phyloP scores from a whole-genome alignment of 2,113 vertebrate species.

The Brachypodius melanocephalos region DNA sequence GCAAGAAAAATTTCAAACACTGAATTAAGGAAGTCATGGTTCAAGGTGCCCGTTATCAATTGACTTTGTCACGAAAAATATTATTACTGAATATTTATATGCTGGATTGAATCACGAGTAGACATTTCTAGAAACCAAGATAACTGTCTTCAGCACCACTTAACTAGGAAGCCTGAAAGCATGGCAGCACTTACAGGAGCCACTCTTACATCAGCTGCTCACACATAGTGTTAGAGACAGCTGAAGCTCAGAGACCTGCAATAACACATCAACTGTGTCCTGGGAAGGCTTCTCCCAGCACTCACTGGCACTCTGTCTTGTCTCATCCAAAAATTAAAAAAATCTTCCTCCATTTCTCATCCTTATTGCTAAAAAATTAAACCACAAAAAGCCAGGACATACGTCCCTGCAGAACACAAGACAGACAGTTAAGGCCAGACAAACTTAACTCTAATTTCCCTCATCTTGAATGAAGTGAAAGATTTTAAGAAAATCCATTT shows the following conservation, averaged over 20 bases:
- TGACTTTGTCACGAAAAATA: neutral
- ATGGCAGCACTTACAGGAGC: neutral
- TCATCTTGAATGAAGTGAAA: neutral
- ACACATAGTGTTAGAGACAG: rapidly evolving
- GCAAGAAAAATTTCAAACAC: neutral
- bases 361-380: neutral
- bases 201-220: rapidly evolving
- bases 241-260: neutral
- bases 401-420: neutral
- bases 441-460: neutral
- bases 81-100: neutral
- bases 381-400: neutral
- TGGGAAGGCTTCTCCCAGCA: neutral
- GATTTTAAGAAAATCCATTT: neutral
- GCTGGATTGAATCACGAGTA: neutral
- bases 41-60: neutral
- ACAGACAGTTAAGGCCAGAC: neutral
- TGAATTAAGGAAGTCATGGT: neutral
- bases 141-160: neutral
- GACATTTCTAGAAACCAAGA: neutral
- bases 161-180: neutral
- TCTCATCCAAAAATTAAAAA: neutral
- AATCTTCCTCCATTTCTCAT: neutral
- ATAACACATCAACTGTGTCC: neutral
- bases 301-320: neutral